Evolutionary conservation across 2,797 vertebrate genomes (phyloP).

Genomic region (Pagetopsis macropterus): DNA sequence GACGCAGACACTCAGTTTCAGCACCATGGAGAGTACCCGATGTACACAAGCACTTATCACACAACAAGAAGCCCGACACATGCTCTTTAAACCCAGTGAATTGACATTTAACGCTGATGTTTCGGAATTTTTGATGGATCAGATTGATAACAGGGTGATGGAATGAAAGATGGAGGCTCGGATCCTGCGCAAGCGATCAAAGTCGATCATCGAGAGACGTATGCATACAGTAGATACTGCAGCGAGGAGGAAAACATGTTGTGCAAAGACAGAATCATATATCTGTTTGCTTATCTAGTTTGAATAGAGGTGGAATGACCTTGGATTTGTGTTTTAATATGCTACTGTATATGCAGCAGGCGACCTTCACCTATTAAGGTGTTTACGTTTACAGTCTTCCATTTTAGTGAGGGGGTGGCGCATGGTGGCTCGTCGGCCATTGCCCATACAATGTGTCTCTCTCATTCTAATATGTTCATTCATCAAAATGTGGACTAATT

Average conservation of each 20-base stretch:
- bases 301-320: not conserved
- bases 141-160: constrained; percentile 28
- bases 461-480: constrained; percentile 28
- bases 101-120: not conserved
- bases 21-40: constrained; percentile 78
- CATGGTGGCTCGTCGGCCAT: constrained; percentile 54
- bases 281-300: not conserved
- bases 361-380: constrained; percentile 71
- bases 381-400: constrained; percentile 72
- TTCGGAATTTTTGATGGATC: not conserved
- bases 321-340: constrained; percentile 6
- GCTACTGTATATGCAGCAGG: not conserved
- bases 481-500: not conserved
- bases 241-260: constrained; percentile 15
- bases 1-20: constrained; percentile 67
- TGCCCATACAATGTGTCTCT: constrained; percentile 50
- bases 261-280: not conserved
- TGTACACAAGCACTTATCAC: constrained; percentile 12
- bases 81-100: rapidly evolving
- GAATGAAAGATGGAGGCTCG: constrained; percentile 41
- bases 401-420: constrained; percentile 64
- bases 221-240: constrained; percentile 14
- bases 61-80: not conserved
- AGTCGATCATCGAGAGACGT: constrained; percentile 14
- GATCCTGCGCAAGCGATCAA: constrained; percentile 47